Conservation (phyloP, 1,140 invertebrate species). For the Eumeta japonica region DNA sequence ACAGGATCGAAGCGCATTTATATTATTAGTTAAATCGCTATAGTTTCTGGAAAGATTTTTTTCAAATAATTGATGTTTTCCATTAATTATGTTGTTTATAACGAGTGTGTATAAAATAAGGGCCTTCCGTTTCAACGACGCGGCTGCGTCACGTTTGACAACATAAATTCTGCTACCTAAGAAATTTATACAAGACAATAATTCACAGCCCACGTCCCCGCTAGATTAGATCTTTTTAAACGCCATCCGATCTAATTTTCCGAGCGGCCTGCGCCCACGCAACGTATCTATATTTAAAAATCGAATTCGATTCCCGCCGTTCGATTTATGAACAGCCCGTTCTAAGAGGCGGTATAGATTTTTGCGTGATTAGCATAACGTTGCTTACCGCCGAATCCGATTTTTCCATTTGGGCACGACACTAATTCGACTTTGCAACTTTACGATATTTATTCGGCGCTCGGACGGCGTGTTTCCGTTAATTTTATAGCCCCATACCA, state of each 20-base stretch:
- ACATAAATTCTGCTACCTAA: not conserved
- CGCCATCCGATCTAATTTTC: slow-evolving; percentile 28
- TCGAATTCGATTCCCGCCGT: too few relatives aligned
- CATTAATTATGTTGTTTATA: too few relatives aligned
- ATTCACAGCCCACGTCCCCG: slow-evolving; percentile 30
- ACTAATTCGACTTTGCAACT: slow-evolving; percentile 32
- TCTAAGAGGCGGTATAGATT: slow-evolving; percentile 21
- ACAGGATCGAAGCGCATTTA: too few relatives aligned
- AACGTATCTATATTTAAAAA: slow-evolving; percentile 45
- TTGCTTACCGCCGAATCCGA: slow-evolving; percentile 19
- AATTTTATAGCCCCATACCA: slow-evolving; percentile 27
- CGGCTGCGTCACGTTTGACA: too few relatives aligned
- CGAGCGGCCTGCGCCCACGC: slow-evolving; percentile 47
- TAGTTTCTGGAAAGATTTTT: too few relatives aligned
- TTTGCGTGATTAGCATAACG: slow-evolving; percentile 40
- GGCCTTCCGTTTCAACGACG: too few relatives aligned
- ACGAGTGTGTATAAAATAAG: too few relatives aligned
- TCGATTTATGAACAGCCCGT: slow-evolving; percentile 35
- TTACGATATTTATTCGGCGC: slow-evolving; percentile 28
- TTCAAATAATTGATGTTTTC: too few relatives aligned
- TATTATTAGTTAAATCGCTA: too few relatives aligned
- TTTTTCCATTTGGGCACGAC: slow-evolving; percentile 34
- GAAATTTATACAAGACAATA: slow-evolving; percentile 33
- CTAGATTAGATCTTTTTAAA: slow-evolving; percentile 45
- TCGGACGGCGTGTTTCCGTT: slow-evolving; percentile 24